Evolutionary conservation across 2,888 invertebrate species (phyloP).

Genomic region (Candidula unifasciata): DNA sequence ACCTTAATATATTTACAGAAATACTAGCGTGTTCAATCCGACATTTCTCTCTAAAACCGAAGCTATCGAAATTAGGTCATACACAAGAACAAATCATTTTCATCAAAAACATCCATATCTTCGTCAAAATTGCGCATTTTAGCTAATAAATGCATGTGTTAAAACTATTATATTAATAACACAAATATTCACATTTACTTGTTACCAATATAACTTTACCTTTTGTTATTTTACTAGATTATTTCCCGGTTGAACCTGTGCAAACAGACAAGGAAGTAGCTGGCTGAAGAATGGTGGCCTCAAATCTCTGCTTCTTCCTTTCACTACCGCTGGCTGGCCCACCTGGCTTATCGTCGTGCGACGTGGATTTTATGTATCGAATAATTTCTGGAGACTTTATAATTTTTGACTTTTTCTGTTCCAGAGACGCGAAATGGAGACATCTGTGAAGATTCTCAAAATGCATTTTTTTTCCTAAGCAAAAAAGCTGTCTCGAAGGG

Average conservation of each 20-base stretch:
- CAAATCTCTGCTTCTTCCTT: background rate
- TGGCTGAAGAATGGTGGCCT: conserved; percentile 29
- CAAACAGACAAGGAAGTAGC: conserved; percentile 41
- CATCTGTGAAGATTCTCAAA: too few species aligned
- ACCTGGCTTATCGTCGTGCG: too few species aligned
- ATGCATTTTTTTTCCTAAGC: too few species aligned
- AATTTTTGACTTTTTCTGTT: too few species aligned
- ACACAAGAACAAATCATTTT: background rate
- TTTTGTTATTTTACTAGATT: conserved; percentile 48
- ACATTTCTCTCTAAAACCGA: background rate
- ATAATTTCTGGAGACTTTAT: too few species aligned
- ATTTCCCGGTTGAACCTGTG: conserved; percentile 38
- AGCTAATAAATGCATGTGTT: background rate
- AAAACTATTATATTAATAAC: background rate
- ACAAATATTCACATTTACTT: too few species aligned
- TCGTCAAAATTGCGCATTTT: too few species aligned
- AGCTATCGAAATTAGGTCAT: conserved; percentile 45
- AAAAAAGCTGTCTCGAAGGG: too few species aligned
- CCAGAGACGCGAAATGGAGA: too few species aligned
- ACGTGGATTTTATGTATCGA: too few species aligned
- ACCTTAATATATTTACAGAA: too few species aligned
- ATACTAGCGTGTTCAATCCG: too few species aligned
- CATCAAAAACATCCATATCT: background rate
- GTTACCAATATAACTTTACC: background rate
- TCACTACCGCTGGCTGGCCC: background rate